Evolutionary conservation across 2,797 vertebrate species (phyloP).

Genomic region (Macroramphosus scolopax): DNA sequence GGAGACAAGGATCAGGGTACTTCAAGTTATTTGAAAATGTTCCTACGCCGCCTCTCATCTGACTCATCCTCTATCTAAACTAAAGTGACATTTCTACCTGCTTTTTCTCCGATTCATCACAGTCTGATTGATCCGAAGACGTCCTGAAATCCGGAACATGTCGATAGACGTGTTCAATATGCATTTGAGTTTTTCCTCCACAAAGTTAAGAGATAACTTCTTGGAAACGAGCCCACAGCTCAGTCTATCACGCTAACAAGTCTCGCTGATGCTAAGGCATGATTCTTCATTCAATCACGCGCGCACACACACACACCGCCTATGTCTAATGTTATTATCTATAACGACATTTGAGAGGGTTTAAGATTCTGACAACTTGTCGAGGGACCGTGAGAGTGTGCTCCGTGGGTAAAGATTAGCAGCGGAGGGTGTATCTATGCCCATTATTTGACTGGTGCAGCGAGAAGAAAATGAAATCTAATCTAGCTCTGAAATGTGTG

Average conservation of each 20-base stretch:
- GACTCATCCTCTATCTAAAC: too few species aligned
- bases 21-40: too few species aligned
- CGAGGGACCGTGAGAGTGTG: background rate
- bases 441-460: conserved; percentile 10
- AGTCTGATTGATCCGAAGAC: too few species aligned
- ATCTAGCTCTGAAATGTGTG: conserved; percentile 1
- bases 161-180: background rate
- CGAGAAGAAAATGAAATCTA: conserved; percentile 5
- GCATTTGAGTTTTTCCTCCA: background rate
- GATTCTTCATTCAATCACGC: conserved; percentile 1
- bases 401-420: conserved; percentile 14
- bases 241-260: conserved; percentile 7
- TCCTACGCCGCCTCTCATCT: too few species aligned
- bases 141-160: background rate
- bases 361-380: conserved; percentile 28
- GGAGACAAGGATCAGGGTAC: too few species aligned
- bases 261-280: conserved; percentile 3
- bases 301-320: background rate
- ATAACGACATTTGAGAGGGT: conserved; percentile 27
- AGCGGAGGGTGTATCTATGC: conserved; percentile 4
- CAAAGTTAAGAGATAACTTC: conserved; percentile 7
- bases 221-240: background rate
- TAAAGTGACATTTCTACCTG: too few species aligned
- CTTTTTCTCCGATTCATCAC: too few species aligned
- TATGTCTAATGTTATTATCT: conserved; percentile 25